Percentiles rank a stretch among this genome's conserved stretches.
Conservation (phyloP, 2,888 invertebrate species). For the Limenitis camilla region DNA sequence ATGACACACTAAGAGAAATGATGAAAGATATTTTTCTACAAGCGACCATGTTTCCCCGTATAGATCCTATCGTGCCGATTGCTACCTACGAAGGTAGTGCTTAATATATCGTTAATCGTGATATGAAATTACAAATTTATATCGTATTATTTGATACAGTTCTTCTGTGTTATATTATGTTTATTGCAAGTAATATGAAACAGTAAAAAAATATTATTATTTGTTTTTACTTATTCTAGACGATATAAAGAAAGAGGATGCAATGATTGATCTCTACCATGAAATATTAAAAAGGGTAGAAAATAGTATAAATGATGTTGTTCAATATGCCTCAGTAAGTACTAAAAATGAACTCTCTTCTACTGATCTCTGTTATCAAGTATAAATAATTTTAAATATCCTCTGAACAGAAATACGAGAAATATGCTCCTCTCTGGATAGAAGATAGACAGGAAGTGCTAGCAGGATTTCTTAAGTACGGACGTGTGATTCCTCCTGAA, state of each 20-base stretch:
- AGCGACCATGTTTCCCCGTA: slow-evolving; percentile 80
- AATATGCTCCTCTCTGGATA: slow-evolving; percentile 86
- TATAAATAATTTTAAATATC: background rate
- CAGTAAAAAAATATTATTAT: no score
- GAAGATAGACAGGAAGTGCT: slow-evolving; percentile 85
- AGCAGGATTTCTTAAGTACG: slow-evolving; percentile 83
- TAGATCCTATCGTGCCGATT: slow-evolving; percentile 68
- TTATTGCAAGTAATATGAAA: no score
- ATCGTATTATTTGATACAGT: background rate
- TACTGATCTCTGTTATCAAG: background rate
- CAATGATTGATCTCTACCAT: slow-evolving; percentile 73
- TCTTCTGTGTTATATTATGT: background rate
- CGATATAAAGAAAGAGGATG: slow-evolving; percentile 74
- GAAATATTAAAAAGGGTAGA: slow-evolving; percentile 71
- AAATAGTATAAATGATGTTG: slow-evolving; percentile 54
- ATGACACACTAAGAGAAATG: slow-evolving; percentile 78
- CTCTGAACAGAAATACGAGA: slow-evolving; percentile 67
- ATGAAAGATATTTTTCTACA: slow-evolving; percentile 86
- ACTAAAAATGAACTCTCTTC: background rate
- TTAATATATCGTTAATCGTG: background rate
- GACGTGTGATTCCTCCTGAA: slow-evolving; percentile 80
- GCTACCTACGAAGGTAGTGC: slow-evolving; percentile 57
- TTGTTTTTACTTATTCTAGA: slow-evolving; percentile 40
- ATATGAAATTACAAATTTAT: background rate
- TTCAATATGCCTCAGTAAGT: slow-evolving; percentile 53